Conservation (phyloP, 2,113 vertebrate species). For the Camelus bactrianus region DNA sequence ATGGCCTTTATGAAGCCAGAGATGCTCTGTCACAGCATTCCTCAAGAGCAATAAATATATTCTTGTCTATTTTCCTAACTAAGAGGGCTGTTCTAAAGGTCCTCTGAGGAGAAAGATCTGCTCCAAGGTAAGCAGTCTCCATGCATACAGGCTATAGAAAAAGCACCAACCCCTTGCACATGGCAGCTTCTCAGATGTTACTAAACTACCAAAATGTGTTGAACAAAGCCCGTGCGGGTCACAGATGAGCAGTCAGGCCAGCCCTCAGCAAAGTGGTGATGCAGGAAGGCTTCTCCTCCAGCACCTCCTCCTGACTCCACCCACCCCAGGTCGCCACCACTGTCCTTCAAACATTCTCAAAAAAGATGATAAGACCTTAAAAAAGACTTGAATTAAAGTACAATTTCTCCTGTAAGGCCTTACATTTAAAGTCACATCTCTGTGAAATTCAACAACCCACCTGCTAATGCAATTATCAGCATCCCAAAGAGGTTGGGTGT, state of each 20-base stretch:
- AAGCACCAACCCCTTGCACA: neutral
- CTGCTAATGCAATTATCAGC: neutral
- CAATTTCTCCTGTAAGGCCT: neutral
- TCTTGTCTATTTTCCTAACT: neutral
- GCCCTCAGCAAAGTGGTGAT: neutral
- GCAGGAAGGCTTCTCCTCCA: neutral
- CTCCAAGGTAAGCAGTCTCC: neutral
- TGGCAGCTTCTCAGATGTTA: neutral
- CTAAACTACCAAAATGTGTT: neutral
- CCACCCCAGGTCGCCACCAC: neutral
- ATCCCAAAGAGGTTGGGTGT: neutral
- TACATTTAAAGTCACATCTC: slow-evolving; percentile 27
- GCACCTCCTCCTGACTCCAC: neutral
- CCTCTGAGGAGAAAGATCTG: neutral
- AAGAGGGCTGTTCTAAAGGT: neutral
- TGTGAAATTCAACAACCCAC: neutral
- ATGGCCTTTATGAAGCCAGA: neutral
- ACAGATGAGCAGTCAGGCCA: neutral
- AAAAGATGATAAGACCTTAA: neutral
- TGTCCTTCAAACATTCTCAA: neutral
- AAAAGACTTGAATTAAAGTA: slow-evolving; percentile 27
- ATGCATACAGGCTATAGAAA: neutral
- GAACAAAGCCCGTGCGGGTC: neutral
- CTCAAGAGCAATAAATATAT: neutral
- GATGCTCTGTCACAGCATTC: neutral